Base-by-base conservation (phyloP, 2,888 invertebrate species). In the Pheosia tremula region DNA sequence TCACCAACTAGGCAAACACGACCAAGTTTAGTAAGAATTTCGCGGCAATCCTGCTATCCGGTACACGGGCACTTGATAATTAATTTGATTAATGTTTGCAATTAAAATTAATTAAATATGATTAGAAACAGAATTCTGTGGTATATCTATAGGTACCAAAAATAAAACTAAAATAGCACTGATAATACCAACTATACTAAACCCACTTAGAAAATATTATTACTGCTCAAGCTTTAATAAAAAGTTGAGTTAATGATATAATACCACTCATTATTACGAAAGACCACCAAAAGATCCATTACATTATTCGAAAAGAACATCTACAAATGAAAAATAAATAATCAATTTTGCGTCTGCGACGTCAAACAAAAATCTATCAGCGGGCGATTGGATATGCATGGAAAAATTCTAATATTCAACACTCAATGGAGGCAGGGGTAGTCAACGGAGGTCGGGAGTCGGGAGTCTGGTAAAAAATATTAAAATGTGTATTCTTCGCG, bases 331-430 rank as follows among this genome's bases (percentile, higher is more conserved):
- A 50, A 24, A 50, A 47, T 39, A 39, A 2, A 10, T 13, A 49
- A 13, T 49, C n/a, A 3, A 43, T 49, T 8, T 8, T 24, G 3
- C 9, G 24, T 24, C 38, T 39, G 43, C 41, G 37, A 57, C 57
- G 49, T 71, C 57, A 62, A 71, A 71, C 60, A 69, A 74, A 68
- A 74, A 73, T 76, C 74, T 62, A 74, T 75, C 67, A 63, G 24
- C 55, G 53, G 24, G 52, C 66, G 54, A 67, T 74, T 74, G 66
- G 66, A 68, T 74, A 76, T 76, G 71, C 74, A 71, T 71, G 71
- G 74, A 71, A 74, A 74, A 76, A 76, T 76, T 73, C 64, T 73
- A 71, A 74, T 74, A 74, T 74, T 63, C 65, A 11, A 53, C 37
- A 24, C 50, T 24, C 50, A 50, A 8, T 50, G 50, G 53, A 37